Conservation (phyloP, 2,888 invertebrate species). For the Melangyna quadrimaculata region DNA sequence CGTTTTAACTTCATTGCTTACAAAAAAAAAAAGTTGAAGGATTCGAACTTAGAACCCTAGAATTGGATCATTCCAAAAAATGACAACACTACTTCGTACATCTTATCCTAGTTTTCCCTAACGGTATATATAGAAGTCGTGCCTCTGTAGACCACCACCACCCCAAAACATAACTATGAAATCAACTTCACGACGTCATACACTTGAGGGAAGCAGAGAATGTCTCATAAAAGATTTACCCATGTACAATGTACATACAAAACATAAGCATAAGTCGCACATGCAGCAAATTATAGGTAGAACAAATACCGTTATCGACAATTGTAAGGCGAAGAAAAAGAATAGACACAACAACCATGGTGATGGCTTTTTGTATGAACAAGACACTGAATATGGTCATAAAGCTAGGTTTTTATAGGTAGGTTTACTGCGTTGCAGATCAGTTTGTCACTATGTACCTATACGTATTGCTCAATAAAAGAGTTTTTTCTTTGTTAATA, state of each 20-base stretch:
- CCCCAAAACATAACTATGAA: conserved; percentile 13
- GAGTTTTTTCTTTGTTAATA: not conserved
- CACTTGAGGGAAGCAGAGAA: not conserved
- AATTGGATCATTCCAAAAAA: too few species aligned
- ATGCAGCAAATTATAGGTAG: conserved; percentile 34
- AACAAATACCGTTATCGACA: conserved; percentile 54
- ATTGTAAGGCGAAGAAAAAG: not conserved
- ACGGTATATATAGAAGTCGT: conserved; percentile 14
- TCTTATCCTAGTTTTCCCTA: not conserved
- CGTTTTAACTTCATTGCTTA: too few species aligned
- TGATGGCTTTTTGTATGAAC: conserved; percentile 8
- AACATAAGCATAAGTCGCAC: not conserved
- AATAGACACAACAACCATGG: not conserved
- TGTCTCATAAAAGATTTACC: conserved; percentile 7
- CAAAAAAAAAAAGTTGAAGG: too few species aligned
- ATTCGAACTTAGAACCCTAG: too few species aligned
- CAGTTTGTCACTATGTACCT: not conserved
- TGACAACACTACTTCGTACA: not conserved
- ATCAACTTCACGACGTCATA: not conserved
- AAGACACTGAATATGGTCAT: conserved; percentile 48
- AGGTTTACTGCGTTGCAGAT: not conserved
- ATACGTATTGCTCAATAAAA: conserved; percentile 22
- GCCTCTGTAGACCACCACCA: conserved; percentile 1
- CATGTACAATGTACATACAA: too few species aligned
- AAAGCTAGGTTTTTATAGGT: not conserved